phyloP scores from a whole-genome alignment of 1,140 invertebrate genomes.

The Neodiprion fabricii region DNA sequence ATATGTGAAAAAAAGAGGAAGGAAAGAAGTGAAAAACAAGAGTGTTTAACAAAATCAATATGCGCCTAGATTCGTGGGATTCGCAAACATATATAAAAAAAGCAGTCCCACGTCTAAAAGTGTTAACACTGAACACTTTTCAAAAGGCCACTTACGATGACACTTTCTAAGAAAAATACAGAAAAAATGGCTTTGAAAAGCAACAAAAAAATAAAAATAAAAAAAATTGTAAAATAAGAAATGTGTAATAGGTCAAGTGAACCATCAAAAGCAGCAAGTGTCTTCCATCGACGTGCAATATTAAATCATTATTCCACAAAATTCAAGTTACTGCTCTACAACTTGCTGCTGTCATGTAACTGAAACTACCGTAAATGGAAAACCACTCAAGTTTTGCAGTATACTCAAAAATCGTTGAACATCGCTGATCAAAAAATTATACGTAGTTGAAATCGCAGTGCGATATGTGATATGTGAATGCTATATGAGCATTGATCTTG shows the following conservation, averaged over 20 bases:
- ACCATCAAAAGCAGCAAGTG: conserved; percentile 2
- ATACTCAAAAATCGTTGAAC: not conserved
- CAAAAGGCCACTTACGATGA: conserved; percentile 16
- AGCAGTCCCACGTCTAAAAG: conserved; percentile 23
- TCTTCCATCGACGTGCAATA: conserved; percentile 7
- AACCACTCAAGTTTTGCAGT: not conserved
- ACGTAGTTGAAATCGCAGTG: not conserved
- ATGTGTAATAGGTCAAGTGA: not conserved
- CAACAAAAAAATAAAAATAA: conserved; percentile 27
- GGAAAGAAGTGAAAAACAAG: not conserved
- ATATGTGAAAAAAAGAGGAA: conserved; percentile 11
- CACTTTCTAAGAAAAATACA: conserved; percentile 26
- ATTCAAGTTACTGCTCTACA: not conserved
- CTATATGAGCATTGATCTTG: not conserved
- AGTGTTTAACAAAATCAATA: conserved; percentile 17
- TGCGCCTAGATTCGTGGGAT: conserved; percentile 20
- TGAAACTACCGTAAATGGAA: not conserved
- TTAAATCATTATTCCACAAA: not conserved
- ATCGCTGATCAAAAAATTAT: not conserved
- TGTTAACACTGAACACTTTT: not conserved
- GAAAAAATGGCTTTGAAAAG: conserved; percentile 9
- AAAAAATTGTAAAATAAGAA: conserved; percentile 1
- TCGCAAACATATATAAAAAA: conserved; percentile 37
- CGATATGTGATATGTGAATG: not conserved
- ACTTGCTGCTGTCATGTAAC: not conserved